Evolutionary conservation across 2,888 invertebrate genomes (phyloP), one percentile per base, ranked within the genome.

Genomic region (Ptychoptera albimana): DNA sequence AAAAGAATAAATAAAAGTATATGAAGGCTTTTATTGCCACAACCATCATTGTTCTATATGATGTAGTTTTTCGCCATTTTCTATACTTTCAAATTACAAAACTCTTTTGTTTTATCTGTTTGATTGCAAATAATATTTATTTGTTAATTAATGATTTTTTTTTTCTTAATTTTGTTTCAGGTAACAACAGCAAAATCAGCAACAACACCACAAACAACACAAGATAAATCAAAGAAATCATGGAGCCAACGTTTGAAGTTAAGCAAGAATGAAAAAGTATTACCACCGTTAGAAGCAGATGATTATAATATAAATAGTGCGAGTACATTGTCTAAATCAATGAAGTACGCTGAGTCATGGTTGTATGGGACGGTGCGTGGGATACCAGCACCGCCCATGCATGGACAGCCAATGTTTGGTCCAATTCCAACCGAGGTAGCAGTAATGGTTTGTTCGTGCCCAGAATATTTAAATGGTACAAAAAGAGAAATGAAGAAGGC

Each of bases 291-390:
- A 50, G 31, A 53, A 49, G 50, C 49, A 53, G 53, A 46, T 37
- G 44, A 47, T 44, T 46, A 50, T 48, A 45, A 39, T 46, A 8
- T 52, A 49, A 31, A 44, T 44, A 12, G 64, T 52, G 77, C 77
- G 51, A 75, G 76, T 44, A 75, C 82, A n/a, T 62, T 85, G 43
- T 80, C 82, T 46, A 81, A 82, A 61, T 83, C 84, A 57, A 84
- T 86, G 84, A 79, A 81, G 61, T 83, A 82, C 66, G 82, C 82
- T 34, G 83, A 87, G 58, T 82, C 84, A 45, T 87, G 86, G 86
- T 72, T 86, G 12, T 86, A 87, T 58, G 83, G 85, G 54, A 83
- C 82, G 34, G 78, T 83, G 2, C 70, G 80, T 54, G 67, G 70
- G 14, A 61, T 68, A 51, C 66, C 58, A 39, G 70, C 68, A 50